A percentile compares a stretch with the other conserved stretches of the same genome.
phyloP scores from a whole-genome alignment of 2,113 vertebrate genomes.

The Lichenostomus cassidix region DNA sequence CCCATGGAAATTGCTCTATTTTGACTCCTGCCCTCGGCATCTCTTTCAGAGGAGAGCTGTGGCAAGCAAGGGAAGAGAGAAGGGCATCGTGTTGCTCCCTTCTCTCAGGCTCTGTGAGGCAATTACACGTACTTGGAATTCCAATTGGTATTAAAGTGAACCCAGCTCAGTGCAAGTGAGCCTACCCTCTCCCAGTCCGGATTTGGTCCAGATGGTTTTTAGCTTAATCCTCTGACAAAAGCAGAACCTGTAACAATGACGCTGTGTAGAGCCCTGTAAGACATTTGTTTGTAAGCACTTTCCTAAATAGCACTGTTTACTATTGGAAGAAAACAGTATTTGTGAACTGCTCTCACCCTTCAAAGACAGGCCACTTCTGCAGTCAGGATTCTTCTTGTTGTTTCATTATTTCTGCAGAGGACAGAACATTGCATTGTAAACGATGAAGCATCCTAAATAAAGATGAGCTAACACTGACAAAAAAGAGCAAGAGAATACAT shows the following conservation, averaged over 20 bases:
- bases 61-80: background rate
- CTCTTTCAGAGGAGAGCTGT: background rate
- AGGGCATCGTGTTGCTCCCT: background rate
- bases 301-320: background rate
- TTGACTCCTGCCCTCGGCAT: background rate
- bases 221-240: constrained; percentile 3
- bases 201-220: background rate
- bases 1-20: rapidly evolving
- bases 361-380: background rate
- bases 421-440: background rate
- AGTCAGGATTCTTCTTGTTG: background rate
- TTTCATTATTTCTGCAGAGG: background rate
- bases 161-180: background rate
- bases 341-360: background rate
- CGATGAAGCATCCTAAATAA: background rate
- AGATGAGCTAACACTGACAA: background rate
- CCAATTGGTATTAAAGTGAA: background rate
- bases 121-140: background rate
- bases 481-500: background rate
- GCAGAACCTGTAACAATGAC: background rate
- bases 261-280: background rate
- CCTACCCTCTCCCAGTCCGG: background rate
- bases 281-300: background rate
- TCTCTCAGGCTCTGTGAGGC: background rate
- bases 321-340: background rate